These are phyloP conservation scores for Danaus chrysippus DNA, from an alignment of 2,888 invertebrate genomes.

Conservation along the genomic window DNA sequence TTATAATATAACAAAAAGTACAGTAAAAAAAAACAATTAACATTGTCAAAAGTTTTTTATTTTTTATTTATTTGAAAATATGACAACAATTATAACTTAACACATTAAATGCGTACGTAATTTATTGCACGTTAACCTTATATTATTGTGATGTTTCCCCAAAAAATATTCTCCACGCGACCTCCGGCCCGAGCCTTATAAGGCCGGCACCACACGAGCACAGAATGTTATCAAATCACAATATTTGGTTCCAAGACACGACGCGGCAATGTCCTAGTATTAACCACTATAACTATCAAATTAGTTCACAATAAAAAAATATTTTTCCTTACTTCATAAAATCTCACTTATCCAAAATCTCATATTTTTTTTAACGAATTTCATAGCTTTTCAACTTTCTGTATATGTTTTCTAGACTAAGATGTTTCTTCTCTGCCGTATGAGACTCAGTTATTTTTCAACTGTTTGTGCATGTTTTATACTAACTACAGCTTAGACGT, in stretches of 20 bases:
- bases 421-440: too few species aligned
- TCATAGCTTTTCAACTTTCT: background rate
- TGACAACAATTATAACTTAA: conserved; percentile 32
- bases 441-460: too few species aligned
- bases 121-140: conserved; percentile 26
- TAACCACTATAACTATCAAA: conserved; percentile 28
- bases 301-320: conserved; percentile 28
- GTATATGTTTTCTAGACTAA: too few species aligned
- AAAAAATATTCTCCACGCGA: conserved; percentile 2
- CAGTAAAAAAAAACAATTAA: conserved; percentile 9
- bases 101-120: conserved; percentile 35
- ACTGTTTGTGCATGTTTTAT: too few species aligned
- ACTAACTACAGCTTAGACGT: too few species aligned
- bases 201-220: background rate
- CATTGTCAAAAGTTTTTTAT: conserved; percentile 21
- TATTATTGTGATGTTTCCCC: conserved; percentile 19
- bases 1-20: background rate
- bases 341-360: conserved; percentile 15
- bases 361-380: background rate
- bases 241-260: conserved; percentile 44
- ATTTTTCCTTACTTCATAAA: conserved; percentile 6
- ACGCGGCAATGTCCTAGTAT: conserved; percentile 26
- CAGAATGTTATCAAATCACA: conserved; percentile 16
- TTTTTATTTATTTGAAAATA: conserved; percentile 21
- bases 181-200: background rate